Percentiles rank a stretch among this genome's conserved stretches.
These are phyloP conservation scores for Xyliphius kryptos DNA, from an alignment of 2,113 vertebrate species.

Conservation along the genomic window DNA sequence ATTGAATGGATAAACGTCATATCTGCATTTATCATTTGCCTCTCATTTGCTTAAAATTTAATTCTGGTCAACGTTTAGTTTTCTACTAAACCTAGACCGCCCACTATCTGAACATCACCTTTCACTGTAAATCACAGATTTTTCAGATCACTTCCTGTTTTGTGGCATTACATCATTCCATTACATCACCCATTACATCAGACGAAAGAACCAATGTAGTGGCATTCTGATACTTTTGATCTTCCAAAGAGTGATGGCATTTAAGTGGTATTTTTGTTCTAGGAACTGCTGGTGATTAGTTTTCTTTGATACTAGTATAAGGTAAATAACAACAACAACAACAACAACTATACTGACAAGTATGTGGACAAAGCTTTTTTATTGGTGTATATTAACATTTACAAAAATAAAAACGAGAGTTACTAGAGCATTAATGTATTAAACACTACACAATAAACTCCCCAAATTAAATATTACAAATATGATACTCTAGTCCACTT, in stretches of 20 bases:
- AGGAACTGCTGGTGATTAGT: no score
- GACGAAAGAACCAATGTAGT: neutral
- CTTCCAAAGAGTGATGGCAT: neutral
- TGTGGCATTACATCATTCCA: neutral
- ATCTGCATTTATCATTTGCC: neutral
- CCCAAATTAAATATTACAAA: no score
- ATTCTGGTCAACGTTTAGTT: neutral
- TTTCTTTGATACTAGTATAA: no score
- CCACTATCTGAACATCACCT: neutral
- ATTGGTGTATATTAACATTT: no score
- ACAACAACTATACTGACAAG: no score
- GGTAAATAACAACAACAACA: no score
- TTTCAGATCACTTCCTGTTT: neutral
- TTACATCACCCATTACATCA: neutral
- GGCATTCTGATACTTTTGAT: neutral
- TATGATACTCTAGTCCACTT: no score
- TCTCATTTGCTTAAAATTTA: neutral
- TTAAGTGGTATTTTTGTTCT: neutral
- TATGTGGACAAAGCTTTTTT: no score
- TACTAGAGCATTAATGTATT: no score
- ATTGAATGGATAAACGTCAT: neutral
- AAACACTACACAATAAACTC: no score
- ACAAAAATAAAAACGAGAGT: no score
- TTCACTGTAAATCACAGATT: neutral
- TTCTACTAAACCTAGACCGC: neutral